phyloP scores from a whole-genome alignment of 2,888 invertebrate genomes.

The Cheilosia scutellata region DNA sequence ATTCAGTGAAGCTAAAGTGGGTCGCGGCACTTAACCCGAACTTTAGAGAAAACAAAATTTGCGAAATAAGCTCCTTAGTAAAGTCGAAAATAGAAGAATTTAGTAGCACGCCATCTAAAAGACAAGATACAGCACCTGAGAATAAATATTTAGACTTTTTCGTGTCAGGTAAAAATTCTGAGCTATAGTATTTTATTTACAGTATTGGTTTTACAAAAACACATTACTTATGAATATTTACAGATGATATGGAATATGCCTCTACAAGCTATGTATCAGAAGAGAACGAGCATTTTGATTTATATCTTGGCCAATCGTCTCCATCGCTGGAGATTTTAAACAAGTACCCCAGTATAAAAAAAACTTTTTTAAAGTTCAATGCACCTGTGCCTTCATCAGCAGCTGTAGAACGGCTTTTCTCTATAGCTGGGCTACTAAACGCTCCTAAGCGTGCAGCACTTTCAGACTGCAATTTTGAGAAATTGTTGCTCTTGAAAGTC shows the following conservation, averaged over 20 bases:
- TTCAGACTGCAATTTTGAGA: background rate
- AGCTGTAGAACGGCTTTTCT: background rate
- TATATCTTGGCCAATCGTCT: background rate
- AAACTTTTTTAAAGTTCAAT: background rate
- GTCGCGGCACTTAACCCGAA: no score
- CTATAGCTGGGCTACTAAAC: background rate
- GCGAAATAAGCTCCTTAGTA: background rate
- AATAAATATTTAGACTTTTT: conserved; percentile 6
- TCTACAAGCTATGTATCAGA: no score
- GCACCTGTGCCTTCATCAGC: background rate
- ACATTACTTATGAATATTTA: no score
- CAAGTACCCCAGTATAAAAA: background rate
- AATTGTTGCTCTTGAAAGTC: background rate
- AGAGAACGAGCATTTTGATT: no score
- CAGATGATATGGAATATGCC: no score
- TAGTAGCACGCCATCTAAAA: background rate
- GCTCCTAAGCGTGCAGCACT: background rate
- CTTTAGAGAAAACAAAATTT: background rate
- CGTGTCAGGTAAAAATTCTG: background rate
- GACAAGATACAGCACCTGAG: background rate
- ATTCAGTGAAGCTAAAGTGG: background rate
- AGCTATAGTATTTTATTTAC: no score
- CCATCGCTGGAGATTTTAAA: background rate
- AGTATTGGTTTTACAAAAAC: no score
- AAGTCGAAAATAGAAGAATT: conserved; percentile 1